Evolutionary conservation across 2,113 vertebrate species (phyloP).

Genomic region (Ptilonorhynchus violaceus): DNA sequence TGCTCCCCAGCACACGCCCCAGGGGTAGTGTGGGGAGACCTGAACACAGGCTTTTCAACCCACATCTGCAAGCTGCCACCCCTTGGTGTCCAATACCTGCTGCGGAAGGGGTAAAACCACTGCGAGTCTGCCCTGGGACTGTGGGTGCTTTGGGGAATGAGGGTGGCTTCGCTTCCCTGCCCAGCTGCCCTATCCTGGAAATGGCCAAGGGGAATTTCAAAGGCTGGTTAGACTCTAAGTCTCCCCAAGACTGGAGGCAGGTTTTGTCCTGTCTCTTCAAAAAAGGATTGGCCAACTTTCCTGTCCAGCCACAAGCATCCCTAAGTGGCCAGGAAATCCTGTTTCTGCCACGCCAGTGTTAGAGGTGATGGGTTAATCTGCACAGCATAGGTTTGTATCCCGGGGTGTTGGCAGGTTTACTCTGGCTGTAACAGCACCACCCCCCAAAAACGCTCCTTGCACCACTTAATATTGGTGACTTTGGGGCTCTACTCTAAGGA

Average conservation of each 20-base stretch:
- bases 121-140: background rate
- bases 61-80: background rate
- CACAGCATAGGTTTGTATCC: background rate
- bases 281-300: background rate
- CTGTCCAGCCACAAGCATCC: background rate
- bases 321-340: background rate
- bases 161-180: background rate
- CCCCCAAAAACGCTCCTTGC: background rate
- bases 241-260: background rate
- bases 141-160: rapidly evolving
- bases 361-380: background rate
- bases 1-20: background rate
- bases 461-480: background rate
- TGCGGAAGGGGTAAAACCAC: background rate
- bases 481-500: background rate
- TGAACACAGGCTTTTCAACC: background rate
- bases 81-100: background rate
- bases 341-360: background rate
- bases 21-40: background rate
- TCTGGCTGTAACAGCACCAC: background rate
- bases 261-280: background rate
- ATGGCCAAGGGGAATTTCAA: background rate
- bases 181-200: background rate
- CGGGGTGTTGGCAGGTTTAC: rapidly evolving
- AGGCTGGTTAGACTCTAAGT: background rate